phyloP scores from a whole-genome alignment of 2,113 vertebrate genomes.

The Sterna hirundo region DNA sequence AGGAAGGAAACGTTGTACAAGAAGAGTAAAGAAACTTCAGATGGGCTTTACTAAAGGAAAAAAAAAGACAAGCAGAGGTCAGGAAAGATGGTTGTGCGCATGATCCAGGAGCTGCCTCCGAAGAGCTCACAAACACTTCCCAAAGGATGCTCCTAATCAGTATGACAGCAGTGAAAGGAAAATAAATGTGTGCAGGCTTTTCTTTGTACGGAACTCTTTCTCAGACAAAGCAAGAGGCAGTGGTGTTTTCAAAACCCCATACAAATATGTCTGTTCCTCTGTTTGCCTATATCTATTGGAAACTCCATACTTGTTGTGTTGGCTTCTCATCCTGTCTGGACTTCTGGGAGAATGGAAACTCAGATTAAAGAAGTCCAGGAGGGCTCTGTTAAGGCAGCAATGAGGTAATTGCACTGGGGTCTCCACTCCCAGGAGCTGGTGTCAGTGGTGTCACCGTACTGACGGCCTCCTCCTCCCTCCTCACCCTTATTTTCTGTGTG shows the following conservation, averaged over 20 bases:
- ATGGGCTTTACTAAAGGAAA: neutral
- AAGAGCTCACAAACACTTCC: neutral
- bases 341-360: neutral
- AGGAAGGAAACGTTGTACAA: neutral
- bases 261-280: neutral
- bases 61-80: neutral
- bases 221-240: neutral
- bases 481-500: neutral
- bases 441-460: neutral
- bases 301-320: neutral
- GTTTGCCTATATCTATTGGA: neutral
- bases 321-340: neutral
- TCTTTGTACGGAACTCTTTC: neutral
- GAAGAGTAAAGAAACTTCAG: neutral
- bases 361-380: neutral
- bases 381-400: fast-evolving
- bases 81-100: neutral
- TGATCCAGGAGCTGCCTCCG: neutral
- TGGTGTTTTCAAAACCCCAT: neutral
- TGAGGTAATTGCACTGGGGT: fast-evolving
- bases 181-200: neutral
- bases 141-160: neutral
- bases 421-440: neutral
- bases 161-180: neutral
- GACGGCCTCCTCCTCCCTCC: neutral